Conservation (phyloP, 2,797 vertebrate genomes). For the Tauraco hartlaubi region DNA sequence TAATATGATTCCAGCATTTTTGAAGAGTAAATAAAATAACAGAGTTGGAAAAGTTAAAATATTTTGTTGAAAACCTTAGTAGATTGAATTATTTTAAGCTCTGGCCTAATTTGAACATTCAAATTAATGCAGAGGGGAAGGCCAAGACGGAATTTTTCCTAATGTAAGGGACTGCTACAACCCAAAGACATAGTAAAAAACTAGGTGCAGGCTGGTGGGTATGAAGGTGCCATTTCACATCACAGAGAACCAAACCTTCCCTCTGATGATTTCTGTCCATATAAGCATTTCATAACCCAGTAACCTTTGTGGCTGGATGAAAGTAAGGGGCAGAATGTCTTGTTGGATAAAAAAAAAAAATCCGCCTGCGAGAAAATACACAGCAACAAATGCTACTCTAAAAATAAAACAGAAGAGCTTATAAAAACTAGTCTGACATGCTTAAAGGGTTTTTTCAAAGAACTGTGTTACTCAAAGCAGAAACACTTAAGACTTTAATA, state of each 20-base stretch:
- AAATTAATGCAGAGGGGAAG: background rate
- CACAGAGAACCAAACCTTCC: background rate
- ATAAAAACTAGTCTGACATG: background rate
- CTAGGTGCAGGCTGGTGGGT: background rate
- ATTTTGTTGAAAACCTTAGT: background rate
- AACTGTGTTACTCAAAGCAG: background rate
- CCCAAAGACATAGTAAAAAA: background rate
- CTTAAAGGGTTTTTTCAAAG: background rate
- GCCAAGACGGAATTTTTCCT: background rate
- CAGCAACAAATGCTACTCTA: background rate
- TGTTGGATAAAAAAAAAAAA: background rate
- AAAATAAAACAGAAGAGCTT: background rate
- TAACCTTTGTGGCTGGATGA: background rate
- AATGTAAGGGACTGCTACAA: background rate
- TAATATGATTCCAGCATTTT: slow-evolving; percentile 2
- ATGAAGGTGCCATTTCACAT: background rate
- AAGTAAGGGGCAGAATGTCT: background rate
- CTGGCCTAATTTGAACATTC: background rate
- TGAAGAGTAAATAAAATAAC: slow-evolving; percentile 32
- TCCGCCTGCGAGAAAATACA: background rate
- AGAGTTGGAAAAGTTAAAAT: background rate
- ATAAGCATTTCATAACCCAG: background rate
- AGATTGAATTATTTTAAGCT: slow-evolving; percentile 5
- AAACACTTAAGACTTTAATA: background rate
- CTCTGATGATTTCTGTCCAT: background rate